Conservation (phyloP, 1,140 invertebrate species). For the Sycophila sp. region DNA sequence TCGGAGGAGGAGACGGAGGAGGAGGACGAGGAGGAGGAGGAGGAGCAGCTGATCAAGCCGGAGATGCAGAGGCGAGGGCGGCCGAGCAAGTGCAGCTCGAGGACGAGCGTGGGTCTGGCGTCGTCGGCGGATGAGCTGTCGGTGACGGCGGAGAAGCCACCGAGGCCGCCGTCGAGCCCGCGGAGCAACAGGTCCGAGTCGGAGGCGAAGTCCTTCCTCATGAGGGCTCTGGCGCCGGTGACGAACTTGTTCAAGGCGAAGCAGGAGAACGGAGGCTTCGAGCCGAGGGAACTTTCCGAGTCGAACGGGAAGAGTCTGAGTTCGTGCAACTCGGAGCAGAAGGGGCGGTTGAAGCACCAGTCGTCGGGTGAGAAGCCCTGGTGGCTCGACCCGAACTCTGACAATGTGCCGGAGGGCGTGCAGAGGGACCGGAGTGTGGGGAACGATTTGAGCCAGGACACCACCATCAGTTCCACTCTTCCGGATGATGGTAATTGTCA, state of each 20-base stretch:
- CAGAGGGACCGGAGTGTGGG: slow-evolving; percentile 59
- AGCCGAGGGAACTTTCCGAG: slow-evolving; percentile 56
- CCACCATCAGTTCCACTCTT: slow-evolving; percentile 60
- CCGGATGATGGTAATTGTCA: slow-evolving; percentile 62
- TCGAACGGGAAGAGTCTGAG: slow-evolving; percentile 47
- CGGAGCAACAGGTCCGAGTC: slow-evolving; percentile 68
- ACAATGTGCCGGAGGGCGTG: slow-evolving; percentile 70
- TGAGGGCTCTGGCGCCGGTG: slow-evolving; percentile 75
- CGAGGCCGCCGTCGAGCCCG: slow-evolving; percentile 65
- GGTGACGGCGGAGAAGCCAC: slow-evolving; percentile 67
- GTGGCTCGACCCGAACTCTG: slow-evolving; percentile 69
- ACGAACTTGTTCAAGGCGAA: slow-evolving; percentile 74
- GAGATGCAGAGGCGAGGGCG: slow-evolving; percentile 42
- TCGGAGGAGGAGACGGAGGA: slow-evolving; percentile 48
- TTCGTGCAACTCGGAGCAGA: slow-evolving; percentile 47
- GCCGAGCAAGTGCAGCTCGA: slow-evolving; percentile 59
- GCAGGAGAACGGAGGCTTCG: slow-evolving; percentile 57
- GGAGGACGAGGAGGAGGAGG: slow-evolving; percentile 11
- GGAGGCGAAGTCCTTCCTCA: slow-evolving; percentile 77
- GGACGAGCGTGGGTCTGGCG: slow-evolving; percentile 64
- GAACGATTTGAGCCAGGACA: slow-evolving; percentile 62
- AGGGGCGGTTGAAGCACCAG: slow-evolving; percentile 61
- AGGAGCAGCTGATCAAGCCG: neutral
- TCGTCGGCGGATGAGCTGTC: slow-evolving; percentile 71
- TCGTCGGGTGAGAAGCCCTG: slow-evolving; percentile 71